These are phyloP conservation scores for Epinephelus moara DNA, from an alignment of 2,113 vertebrate genomes.

Conservation along the genomic window DNA sequence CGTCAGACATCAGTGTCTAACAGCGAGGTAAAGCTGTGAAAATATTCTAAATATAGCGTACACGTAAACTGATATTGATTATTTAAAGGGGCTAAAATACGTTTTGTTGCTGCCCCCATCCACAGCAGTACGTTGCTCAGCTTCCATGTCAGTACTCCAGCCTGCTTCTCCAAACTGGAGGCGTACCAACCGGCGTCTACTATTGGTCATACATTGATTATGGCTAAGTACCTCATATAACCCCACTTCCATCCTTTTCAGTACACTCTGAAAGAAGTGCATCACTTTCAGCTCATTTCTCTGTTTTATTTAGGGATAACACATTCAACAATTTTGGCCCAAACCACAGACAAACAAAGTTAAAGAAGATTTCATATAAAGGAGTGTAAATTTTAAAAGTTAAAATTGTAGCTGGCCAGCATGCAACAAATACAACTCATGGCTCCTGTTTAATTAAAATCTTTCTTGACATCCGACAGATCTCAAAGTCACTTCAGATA, in stretches of 20 bases:
- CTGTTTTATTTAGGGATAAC: neutral
- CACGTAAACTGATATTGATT: too few species aligned
- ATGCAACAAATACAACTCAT: neutral
- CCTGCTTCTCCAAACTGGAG: too few species aligned
- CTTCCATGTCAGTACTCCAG: too few species aligned
- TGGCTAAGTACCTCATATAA: too few species aligned
- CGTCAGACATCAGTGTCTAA: too few species aligned
- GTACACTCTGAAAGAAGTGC: neutral
- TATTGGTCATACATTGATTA: too few species aligned
- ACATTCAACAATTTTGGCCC: neutral
- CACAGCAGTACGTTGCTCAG: too few species aligned
- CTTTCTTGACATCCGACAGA: slow-evolving; percentile 16
- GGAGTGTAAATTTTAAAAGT: neutral
- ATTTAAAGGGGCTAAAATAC: too few species aligned
- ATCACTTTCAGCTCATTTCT: neutral
- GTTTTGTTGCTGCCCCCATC: too few species aligned
- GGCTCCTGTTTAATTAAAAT: slow-evolving; percentile 22
- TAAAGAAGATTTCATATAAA: neutral
- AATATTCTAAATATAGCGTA: too few species aligned
- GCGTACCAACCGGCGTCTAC: too few species aligned
- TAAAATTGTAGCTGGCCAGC: neutral
- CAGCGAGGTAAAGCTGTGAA: too few species aligned
- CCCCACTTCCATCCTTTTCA: neutral
- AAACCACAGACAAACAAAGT: neutral
- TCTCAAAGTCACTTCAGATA: slow-evolving; percentile 49